phyloP scores from a whole-genome alignment of 2,113 vertebrate species.

The Datnioides undecimradiatus region DNA sequence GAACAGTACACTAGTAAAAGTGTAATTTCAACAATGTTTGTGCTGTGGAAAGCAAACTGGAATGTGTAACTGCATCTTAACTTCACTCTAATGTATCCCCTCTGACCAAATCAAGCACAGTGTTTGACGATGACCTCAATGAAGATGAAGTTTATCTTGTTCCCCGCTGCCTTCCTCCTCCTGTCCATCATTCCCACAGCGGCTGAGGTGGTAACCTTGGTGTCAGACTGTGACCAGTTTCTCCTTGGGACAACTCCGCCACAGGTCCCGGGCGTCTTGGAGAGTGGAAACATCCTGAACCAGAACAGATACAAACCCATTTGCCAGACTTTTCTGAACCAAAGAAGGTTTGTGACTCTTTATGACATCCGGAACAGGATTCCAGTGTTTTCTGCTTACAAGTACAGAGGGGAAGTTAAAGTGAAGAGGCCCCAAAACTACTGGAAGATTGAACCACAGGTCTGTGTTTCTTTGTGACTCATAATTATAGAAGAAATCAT shows the following conservation, averaged over 20 bases:
- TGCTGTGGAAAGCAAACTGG: neutral
- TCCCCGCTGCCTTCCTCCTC: neutral
- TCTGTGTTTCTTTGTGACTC: neutral
- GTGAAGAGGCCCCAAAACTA: accelerated
- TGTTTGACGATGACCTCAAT: neutral
- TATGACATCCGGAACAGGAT: constrained; percentile 56
- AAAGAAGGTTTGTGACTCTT: constrained; percentile 51
- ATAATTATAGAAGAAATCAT: too few relatives aligned
- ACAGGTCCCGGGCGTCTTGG: constrained; percentile 28
- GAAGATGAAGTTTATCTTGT: neutral
- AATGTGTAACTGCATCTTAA: neutral
- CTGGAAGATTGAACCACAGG: constrained; percentile 51
- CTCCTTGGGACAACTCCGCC: constrained; percentile 30
- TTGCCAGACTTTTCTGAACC: constrained; percentile 39
- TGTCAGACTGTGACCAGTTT: constrained; percentile 34
- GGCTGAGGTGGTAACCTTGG: constrained; percentile 23
- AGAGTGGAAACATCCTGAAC: neutral
- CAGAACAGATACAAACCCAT: constrained; percentile 47
- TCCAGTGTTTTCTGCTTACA: constrained; percentile 69
- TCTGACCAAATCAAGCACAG: neutral
- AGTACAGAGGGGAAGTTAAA: neutral
- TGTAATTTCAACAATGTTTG: too few relatives aligned
- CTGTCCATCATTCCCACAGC: neutral
- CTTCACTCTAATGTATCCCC: neutral
- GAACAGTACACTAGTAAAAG: too few relatives aligned